Base-by-base conservation (phyloP, 2,888 invertebrate genomes). In the Theodoxus fluviatilis region DNA sequence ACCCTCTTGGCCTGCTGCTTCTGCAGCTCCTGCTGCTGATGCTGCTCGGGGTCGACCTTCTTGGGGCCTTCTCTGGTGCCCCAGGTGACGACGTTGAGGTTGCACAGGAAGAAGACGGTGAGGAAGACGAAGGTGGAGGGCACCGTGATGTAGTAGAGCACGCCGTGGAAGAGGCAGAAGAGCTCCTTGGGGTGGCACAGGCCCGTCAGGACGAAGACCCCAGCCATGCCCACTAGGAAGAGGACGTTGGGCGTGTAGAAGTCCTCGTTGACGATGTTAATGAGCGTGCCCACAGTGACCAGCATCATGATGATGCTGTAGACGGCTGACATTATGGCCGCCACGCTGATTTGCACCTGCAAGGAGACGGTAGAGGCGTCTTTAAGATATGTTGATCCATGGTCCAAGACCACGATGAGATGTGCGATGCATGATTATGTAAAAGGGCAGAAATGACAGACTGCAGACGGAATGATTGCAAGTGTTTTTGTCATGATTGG, bases 301-400 rank as follows among this genome's bases (percentile, higher is more conserved):
- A 98, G 97, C 94, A 98, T 97, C 98, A 98, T 98, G 80, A 98
- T 94, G 89, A 98, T 90, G 31, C 97, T 96, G 87, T 98, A 98
- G 7, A 93, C 92, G 15, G 98, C 96, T 15, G 97, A 78, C 66
- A 80, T 55, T 2, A 81, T 22, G 7, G 75, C 78, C 1, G 80
- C 81, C n/a, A 74, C 70, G 18, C 81, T 88, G 88, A 94, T 94
- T 90, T 95, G 97, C 82, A 94, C 92, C n/a, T n/a, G n/a, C n/a
- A n/a, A n/a, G n/a, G n/a, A n/a, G n/a, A n/a, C n/a, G n/a, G n/a
- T n/a, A n/a, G n/a, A n/a, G n/a, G n/a, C n/a, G n/a, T n/a, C n/a
- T n/a, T n/a, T n/a, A n/a, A n/a, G n/a, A n/a, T n/a, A n/a, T n/a
- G n/a, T n/a, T n/a, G n/a, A n/a, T n/a, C n/a, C n/a, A n/a, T n/a